Conservation (phyloP, 2,113 vertebrate genomes). For the cattle (Bos taurus) region DNA sequence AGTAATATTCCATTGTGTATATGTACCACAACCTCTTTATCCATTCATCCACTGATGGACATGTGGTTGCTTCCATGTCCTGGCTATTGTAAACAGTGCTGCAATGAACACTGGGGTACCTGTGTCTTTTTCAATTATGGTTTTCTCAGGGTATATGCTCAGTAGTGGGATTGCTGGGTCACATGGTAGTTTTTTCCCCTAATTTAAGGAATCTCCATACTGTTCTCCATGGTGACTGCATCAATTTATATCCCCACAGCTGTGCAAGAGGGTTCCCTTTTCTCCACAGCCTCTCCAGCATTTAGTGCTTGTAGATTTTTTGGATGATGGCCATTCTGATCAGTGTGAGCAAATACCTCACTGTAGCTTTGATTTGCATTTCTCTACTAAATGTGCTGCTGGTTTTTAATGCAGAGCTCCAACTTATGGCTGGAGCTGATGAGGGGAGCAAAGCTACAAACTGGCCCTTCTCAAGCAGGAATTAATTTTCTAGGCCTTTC, state of each 20-base stretch:
- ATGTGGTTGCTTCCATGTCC: background rate
- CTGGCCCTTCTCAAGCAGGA: background rate
- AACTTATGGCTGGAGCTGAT: background rate
- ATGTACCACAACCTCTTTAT: background rate
- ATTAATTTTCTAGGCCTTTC: slow-evolving; percentile 2
- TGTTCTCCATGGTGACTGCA: background rate
- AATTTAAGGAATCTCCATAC: background rate
- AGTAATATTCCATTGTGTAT: background rate
- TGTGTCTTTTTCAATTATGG: background rate
- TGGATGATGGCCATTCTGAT: background rate
- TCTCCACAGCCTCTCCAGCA: background rate
- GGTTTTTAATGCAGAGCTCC: background rate
- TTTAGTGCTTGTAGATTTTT: background rate
- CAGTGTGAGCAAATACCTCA: background rate
- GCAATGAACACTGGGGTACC: background rate
- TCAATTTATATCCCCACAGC: background rate
- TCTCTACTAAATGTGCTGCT: background rate
- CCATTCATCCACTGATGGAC: background rate
- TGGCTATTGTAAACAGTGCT: background rate
- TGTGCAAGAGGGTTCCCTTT: background rate
- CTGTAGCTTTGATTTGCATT: background rate
- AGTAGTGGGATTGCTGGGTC: background rate
- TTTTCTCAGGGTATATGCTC: background rate
- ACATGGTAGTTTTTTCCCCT: background rate
- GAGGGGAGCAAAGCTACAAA: background rate